Evolutionary conservation across 2,113 vertebrate species (phyloP), one percentile per base, ranked within the genome.

Genomic region (Erpornis zantholeuca): DNA sequence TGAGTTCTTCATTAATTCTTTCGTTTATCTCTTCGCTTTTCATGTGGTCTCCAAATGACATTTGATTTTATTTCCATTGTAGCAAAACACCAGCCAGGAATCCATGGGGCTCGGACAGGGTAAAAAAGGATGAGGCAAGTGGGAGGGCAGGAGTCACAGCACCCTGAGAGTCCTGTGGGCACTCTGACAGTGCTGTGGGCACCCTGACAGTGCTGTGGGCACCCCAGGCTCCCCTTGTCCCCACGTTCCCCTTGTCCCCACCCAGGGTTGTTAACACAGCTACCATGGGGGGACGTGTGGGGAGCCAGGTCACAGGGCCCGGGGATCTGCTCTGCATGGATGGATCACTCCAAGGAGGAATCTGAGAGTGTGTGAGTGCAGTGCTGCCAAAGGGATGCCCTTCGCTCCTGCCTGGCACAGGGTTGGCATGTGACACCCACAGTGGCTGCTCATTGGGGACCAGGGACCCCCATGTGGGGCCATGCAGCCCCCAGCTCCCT

Each of bases 1-100:
- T 72, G 84, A 90, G 77, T 89, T 84, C 84, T 89, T 92, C 73
- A 77, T 91, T 95, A 95, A 82, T 72, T 82, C 83, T 87, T 95
- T 94, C 95, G 81, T 92, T 83, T 61, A 53, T 57, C 59, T 85
- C 82, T 86, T 75, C 79, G 40, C 45, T 56, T 69, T 85, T 60
- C 61, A 40, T 5, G 44, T 4, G 40, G 50, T 35, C 64, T 69
- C 60, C 75, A 36, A 82, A 69, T 10, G 42, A 18, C 65, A 38
- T 89, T 65, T 82, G 78, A 29, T 61, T 94, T 76, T 24, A 57
- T 79, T 82, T 85, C 91, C 44, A 3, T 68, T 28, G 40, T n/a
- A 52, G 65, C 61, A 49, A 57, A 57, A 60, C 11, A 21, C 1
- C 2, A 82, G 31, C 35, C 72, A 49, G 44, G 53, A 76, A 52